A percentile compares a stretch with the other conserved stretches of the same genome.
phyloP scores from a whole-genome alignment of 2,888 invertebrate species.

The Ectemnius cavifrons region DNA sequence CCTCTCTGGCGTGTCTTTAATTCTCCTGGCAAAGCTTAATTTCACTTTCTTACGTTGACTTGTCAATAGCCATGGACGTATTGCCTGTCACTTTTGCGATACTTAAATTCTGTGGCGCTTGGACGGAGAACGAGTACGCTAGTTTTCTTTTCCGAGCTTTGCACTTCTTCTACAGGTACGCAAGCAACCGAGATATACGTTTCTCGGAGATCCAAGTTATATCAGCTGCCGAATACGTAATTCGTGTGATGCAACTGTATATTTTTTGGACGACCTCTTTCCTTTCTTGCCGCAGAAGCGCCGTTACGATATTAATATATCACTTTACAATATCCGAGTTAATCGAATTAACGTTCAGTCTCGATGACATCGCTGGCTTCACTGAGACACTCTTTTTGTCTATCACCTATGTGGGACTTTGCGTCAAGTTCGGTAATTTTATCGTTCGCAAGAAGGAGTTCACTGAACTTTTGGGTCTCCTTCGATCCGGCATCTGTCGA shows the following conservation, averaged over 20 bases:
- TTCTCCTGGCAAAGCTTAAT: neutral
- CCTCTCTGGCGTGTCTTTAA: too few species aligned
- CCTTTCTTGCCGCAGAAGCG: constrained; percentile 16
- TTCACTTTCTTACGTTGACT: neutral
- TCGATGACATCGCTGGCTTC: constrained; percentile 56
- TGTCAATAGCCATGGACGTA: constrained; percentile 30
- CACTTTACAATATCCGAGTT: constrained; percentile 61
- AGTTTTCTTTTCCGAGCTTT: constrained; percentile 14
- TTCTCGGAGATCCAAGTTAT: too few species aligned
- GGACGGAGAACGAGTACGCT: constrained; percentile 20
- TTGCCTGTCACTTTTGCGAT: constrained; percentile 38
- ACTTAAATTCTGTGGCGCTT: constrained; percentile 37
- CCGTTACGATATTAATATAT: constrained; percentile 36
- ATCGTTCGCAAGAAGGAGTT: constrained; percentile 23
- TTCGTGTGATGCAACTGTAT: too few species aligned
- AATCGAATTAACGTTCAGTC: constrained; percentile 53
- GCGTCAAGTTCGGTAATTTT: constrained; percentile 40
- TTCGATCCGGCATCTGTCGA: constrained; percentile 29
- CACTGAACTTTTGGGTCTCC: constrained; percentile 14
- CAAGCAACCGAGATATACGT: too few species aligned
- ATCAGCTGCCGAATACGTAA: too few species aligned
- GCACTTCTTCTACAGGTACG: constrained; percentile 30
- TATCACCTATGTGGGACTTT: constrained; percentile 49
- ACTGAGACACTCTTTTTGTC: constrained; percentile 63
- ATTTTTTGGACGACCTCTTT: too few species aligned